A percentile compares a stretch with the other conserved stretches of the same genome.
Evolutionary conservation across 2,797 vertebrate genomes (phyloP).

Genomic region (Stomatorhinus walkeri): DNA sequence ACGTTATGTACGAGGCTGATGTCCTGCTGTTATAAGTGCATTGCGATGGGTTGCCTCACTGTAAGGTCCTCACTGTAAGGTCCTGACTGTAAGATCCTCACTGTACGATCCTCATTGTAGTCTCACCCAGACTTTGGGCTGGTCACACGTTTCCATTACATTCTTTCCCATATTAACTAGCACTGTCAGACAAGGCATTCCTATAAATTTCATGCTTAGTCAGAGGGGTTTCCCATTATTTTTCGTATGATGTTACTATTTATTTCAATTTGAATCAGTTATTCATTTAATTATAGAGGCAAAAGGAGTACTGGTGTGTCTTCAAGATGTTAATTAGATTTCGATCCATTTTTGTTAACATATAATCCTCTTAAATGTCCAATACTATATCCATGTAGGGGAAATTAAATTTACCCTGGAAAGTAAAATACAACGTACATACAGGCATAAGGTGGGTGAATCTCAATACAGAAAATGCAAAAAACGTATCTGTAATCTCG

Average conservation of each 20-base stretch:
- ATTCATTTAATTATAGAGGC: neutral
- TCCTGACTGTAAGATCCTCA: too few relatives aligned
- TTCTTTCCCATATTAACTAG: neutral
- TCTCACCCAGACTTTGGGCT: neutral
- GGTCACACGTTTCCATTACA: neutral
- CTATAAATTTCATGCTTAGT: neutral
- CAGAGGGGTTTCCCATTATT: neutral
- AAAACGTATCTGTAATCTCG: neutral
- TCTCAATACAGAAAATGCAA: neutral
- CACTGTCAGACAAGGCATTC: neutral
- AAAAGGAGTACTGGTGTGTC: neutral
- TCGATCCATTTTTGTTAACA: neutral
- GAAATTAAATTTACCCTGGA: too few relatives aligned
- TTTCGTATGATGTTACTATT: neutral
- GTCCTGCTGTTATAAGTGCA: neutral
- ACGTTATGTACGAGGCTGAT: neutral
- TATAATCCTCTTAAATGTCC: neutral
- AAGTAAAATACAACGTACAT: neutral
- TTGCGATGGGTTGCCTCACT: neutral
- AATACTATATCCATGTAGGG: neutral
- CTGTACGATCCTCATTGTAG: neutral
- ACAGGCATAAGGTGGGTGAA: neutral
- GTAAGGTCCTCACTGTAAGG: too few relatives aligned
- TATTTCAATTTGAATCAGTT: neutral
- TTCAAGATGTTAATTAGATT: neutral